Evolutionary conservation across 1,140 invertebrate genomes (phyloP).

Genomic region (Phymastichus coffea): DNA sequence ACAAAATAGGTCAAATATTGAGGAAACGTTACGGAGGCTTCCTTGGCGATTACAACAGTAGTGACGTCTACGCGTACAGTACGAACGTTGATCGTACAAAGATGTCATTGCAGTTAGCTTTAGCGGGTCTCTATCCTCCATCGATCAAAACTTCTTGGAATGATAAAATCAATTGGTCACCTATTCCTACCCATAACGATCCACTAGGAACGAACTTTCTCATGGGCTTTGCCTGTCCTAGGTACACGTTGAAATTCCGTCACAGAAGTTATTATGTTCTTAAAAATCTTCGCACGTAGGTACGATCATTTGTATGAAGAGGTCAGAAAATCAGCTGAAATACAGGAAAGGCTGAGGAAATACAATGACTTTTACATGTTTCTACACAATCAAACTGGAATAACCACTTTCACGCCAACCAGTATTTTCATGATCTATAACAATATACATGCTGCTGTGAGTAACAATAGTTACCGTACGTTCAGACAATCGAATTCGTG

Average conservation of each 20-base stretch:
- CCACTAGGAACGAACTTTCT: background rate
- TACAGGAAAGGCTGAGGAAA: background rate
- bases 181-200: background rate
- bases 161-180: background rate
- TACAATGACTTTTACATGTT: background rate
- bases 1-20: slow-evolving; percentile 2
- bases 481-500: too few relatives aligned
- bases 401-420: too few relatives aligned
- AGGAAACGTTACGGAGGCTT: background rate
- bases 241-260: too few relatives aligned
- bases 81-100: background rate
- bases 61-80: background rate
- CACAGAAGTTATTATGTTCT: too few relatives aligned
- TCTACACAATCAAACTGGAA: background rate
- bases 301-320: background rate
- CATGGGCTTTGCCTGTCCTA: too few relatives aligned
- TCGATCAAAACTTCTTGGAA: background rate
- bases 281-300: background rate
- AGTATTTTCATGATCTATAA: background rate
- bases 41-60: background rate
- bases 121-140: background rate
- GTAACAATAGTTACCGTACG: too few relatives aligned
- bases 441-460: background rate
- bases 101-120: background rate
- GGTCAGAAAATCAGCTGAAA: background rate